phyloP scores from a whole-genome alignment of 1,140 invertebrate species.

The Mylabris phalerata region DNA sequence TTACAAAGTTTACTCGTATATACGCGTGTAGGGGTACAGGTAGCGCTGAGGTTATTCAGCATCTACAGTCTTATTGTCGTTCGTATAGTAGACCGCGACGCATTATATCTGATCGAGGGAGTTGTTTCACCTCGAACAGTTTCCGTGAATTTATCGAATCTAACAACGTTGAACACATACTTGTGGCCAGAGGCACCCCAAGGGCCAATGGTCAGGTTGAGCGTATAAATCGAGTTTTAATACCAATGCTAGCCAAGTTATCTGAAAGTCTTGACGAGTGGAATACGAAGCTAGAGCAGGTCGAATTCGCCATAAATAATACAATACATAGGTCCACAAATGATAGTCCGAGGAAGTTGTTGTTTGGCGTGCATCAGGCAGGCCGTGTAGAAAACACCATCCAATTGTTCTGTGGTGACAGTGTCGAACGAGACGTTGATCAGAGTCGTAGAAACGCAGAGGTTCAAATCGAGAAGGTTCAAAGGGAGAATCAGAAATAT shows the following conservation, averaged over 20 bases:
- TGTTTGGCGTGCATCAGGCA: slow-evolving; percentile 12
- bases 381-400: background rate
- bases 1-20: slow-evolving; percentile 28
- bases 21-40: slow-evolving; percentile 15
- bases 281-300: slow-evolving; percentile 18
- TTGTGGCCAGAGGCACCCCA: slow-evolving; percentile 18
- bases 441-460: slow-evolving; percentile 3
- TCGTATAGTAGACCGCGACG: slow-evolving; percentile 15
- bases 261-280: slow-evolving; percentile 17
- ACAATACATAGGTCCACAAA: slow-evolving; percentile 21
- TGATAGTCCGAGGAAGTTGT: slow-evolving; percentile 17
- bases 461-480: slow-evolving; percentile 11
- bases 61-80: slow-evolving; percentile 16
- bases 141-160: slow-evolving; percentile 18
- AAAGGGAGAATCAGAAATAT: slow-evolving; percentile 11
- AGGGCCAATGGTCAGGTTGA: slow-evolving; percentile 29
- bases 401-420: background rate
- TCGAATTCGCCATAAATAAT: slow-evolving; percentile 32
- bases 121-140: slow-evolving; percentile 17
- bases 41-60: slow-evolving; percentile 16
- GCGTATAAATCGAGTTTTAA: slow-evolving; percentile 23
- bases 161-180: slow-evolving; percentile 16
- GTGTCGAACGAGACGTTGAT: background rate
- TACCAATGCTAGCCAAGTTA: slow-evolving; percentile 23
- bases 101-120: slow-evolving; percentile 22